Evolutionary conservation across 2,888 invertebrate species (phyloP), one percentile per base, ranked within the genome.

Genomic region (Creontiades dilutus): DNA sequence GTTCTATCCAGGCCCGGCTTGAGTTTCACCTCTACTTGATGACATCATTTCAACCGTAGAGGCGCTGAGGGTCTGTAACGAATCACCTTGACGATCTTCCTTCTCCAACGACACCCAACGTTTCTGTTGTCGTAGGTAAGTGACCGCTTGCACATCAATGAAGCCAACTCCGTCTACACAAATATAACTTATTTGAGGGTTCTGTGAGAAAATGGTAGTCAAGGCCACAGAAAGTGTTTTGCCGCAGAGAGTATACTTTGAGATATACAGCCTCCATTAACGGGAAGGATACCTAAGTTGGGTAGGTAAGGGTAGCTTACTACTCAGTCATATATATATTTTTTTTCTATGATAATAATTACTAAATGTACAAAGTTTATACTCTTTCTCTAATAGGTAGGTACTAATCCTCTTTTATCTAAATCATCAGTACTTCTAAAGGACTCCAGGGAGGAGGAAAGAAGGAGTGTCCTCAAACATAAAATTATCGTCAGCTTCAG

Each of bases 41-140:
- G 78, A 78, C 37, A 78, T 78, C 78, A n/a, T 46, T 46, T 47
- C 78, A 78, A 47, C n/a, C 46, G 28, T 47, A 47, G 19, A 78
- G 46, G 13, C 37, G 7, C 27, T 11, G 76, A 37, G 13, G 19
- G 16, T 9, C 76, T 19, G 3, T 19, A 14, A 4, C 78, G 46
- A 19, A 14, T n/a, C 78, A 78, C 37, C 19, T 16, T 46, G 47
- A 27, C 16, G 16, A 47, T 47, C 9, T 16, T 78, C 37, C 78
- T 14, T 46, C 14, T 14, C 14, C 16, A n/a, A 76, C 16, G 76
- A 16, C 28, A 76, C 27, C 46, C 5, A 19, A 23, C 68, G 23
- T 68, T 68, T 13, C 23, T 68, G 12, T 13, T 7, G 68, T 68
- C 23, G 9, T 68, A 68, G 68, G 68, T 68, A 19, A 68, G 68